Conservation (phyloP, 92 coral and sea anemone genomes). For the Palythoa heliodiscus region DNA sequence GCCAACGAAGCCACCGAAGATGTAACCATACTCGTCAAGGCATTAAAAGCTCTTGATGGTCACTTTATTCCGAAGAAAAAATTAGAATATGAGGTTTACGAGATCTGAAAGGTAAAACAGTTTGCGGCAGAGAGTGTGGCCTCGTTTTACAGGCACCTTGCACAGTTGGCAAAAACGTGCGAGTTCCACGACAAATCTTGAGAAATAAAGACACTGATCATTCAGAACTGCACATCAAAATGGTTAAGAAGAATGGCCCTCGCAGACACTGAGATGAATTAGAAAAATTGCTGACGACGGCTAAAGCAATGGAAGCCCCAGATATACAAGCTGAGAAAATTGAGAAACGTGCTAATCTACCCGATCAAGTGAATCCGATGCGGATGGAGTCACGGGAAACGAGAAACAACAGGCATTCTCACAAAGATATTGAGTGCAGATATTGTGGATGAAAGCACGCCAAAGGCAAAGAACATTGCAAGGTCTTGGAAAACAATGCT, state of each 20-base stretch:
- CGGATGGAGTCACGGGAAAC: neutral
- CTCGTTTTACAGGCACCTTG: no score
- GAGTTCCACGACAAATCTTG: neutral
- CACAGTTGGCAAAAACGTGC: no score
- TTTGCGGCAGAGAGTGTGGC: conserved; percentile 37
- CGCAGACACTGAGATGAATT: conserved; percentile 39
- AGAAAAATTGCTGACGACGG: conserved; percentile 31
- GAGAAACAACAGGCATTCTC: neutral
- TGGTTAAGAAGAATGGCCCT: conserved; percentile 44
- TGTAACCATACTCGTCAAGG: neutral
- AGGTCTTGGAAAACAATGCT: no score
- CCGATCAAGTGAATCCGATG: neutral
- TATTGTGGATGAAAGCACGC: neutral
- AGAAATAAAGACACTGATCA: conserved; percentile 41
- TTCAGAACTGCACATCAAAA: conserved; percentile 42
- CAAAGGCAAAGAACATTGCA: neutral
- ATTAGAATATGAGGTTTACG: conserved; percentile 37
- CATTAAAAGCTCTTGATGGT: conserved; percentile 10
- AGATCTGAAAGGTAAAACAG: conserved; percentile 43
- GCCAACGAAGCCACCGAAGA: neutral
- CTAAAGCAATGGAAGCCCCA: conserved; percentile 45
- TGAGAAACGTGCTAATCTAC: neutral
- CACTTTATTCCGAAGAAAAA: conserved; percentile 45
- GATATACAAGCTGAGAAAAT: conserved; percentile 37
- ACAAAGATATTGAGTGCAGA: neutral